Evolutionary conservation across 2,113 vertebrate genomes (phyloP).

Genomic region (Psammodynastes pulverulentus): DNA sequence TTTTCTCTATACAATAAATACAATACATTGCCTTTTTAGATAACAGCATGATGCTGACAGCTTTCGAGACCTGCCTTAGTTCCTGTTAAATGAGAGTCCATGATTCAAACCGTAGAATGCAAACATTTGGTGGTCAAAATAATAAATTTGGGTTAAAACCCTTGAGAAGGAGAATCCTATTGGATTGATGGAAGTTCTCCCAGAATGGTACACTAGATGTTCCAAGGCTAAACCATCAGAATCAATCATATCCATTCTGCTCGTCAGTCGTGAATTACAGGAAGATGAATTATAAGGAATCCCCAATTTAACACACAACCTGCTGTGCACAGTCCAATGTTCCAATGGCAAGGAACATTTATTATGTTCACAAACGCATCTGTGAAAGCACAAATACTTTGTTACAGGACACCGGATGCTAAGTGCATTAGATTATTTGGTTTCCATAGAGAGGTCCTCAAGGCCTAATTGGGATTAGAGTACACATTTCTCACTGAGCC

Average conservation of each 20-base stretch:
- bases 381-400: neutral
- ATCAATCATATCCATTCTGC: neutral
- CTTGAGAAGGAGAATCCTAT: neutral
- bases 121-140: neutral
- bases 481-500: neutral
- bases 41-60: neutral
- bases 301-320: neutral
- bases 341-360: neutral
- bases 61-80: neutral
- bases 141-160: neutral
- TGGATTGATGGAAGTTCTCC: neutral
- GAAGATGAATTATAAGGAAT: slow-evolving; percentile 4
- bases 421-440: neutral
- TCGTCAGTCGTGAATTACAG: neutral
- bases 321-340: neutral
- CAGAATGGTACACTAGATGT: neutral
- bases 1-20: too few relatives aligned
- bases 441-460: neutral
- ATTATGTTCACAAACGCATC: neutral
- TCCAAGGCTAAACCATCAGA: neutral
- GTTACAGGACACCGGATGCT: slow-evolving; percentile 4
- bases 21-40: neutral
- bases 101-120: neutral
- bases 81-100: neutral
- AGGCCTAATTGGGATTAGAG: neutral